Evolutionary conservation across 2,888 invertebrate species (phyloP).

Genomic region (Thera britannica): DNA sequence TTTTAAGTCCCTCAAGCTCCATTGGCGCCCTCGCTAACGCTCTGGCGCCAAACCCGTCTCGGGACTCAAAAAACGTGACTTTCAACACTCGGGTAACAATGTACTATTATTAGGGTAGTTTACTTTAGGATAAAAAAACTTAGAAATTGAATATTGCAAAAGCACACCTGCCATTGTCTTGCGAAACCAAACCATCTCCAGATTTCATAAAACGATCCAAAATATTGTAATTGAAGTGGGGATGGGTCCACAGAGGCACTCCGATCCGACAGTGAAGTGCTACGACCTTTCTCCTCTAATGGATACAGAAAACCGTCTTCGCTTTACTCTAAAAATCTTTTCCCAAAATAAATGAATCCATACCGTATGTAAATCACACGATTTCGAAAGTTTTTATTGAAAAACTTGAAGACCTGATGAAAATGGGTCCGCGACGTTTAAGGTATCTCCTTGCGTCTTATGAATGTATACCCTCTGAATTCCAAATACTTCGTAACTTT

Average conservation of each 20-base stretch:
- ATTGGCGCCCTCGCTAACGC: no score
- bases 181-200: slow-evolving; percentile 48
- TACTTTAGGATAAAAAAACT: slow-evolving; percentile 12
- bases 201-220: slow-evolving; percentile 58
- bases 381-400: slow-evolving; percentile 83
- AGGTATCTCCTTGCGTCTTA: slow-evolving; percentile 71
- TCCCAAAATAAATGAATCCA: slow-evolving; percentile 81
- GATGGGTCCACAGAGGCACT: slow-evolving; percentile 50
- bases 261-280: slow-evolving; percentile 55
- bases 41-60: no score
- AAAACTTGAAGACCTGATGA: slow-evolving; percentile 83
- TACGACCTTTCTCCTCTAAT: slow-evolving; percentile 73
- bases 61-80: no score
- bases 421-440: slow-evolving; percentile 77
- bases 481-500: slow-evolving; percentile 54
- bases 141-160: slow-evolving; percentile 27
- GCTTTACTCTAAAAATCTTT: slow-evolving; percentile 78
- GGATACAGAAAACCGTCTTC: slow-evolving; percentile 74
- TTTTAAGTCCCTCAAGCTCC: no score
- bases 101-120: no score
- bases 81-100: no score
- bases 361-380: slow-evolving; percentile 82
- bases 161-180: slow-evolving; percentile 43
- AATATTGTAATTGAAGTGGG: slow-evolving; percentile 73
- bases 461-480: slow-evolving; percentile 67